Percentiles rank a stretch among this genome's conserved stretches.
Evolutionary conservation across 2,113 vertebrate genomes (phyloP).

Genomic region (Daboia siamensis): DNA sequence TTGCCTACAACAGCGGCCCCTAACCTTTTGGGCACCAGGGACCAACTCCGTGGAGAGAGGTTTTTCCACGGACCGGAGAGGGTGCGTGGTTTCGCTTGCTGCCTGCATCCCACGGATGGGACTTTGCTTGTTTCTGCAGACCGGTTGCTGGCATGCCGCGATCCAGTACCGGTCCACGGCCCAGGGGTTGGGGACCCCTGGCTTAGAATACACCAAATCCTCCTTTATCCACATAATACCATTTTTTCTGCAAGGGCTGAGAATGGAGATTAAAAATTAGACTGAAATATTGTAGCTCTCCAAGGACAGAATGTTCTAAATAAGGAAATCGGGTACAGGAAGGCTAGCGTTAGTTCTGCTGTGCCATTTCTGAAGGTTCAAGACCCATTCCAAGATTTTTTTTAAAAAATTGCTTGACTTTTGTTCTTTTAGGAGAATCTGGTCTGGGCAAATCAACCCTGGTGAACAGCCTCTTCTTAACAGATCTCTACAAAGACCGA

Average conservation of each 20-base stretch:
- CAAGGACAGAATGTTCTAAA: constrained; percentile 32
- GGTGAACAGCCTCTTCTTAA: constrained; percentile 97
- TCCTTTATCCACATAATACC: background rate
- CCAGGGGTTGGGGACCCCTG: too few species aligned
- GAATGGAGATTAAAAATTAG: background rate
- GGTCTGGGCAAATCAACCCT: constrained; percentile 97
- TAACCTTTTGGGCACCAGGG: too few species aligned
- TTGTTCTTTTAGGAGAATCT: constrained; percentile 84
- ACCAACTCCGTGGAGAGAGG: too few species aligned
- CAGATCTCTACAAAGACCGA: constrained; percentile 97
- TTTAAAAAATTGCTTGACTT: constrained; percentile 21
- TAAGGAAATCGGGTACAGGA: constrained; percentile 26
- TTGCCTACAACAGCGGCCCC: too few species aligned
- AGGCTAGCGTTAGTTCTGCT: constrained; percentile 9
- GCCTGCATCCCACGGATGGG: too few species aligned
- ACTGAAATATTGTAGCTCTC: background rate
- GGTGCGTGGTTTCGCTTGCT: too few species aligned
- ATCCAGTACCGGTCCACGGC: too few species aligned
- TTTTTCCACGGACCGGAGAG: too few species aligned
- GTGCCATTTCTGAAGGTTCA: constrained; percentile 31
- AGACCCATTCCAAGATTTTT: constrained; percentile 28
- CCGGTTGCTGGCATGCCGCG: too few species aligned
- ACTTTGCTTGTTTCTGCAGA: too few species aligned
- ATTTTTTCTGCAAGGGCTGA: background rate
- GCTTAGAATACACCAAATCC: background rate